Conservation (phyloP, 2,113 vertebrate genomes). For the Corynorhinus townsendii region DNA sequence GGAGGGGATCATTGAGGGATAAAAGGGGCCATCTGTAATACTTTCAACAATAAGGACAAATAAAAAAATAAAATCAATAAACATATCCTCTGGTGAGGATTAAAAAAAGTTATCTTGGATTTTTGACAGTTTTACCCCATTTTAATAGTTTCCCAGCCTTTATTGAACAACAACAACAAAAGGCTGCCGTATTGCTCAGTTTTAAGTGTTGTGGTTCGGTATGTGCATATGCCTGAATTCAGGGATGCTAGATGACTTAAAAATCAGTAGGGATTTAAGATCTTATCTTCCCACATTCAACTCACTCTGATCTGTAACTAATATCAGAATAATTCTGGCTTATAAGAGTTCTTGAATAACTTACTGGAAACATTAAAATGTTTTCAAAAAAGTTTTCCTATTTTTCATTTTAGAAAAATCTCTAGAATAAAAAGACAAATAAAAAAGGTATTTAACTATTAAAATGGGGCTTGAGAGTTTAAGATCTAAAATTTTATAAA, state of each 20-base stretch:
- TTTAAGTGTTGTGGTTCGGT: background rate
- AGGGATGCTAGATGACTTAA: background rate
- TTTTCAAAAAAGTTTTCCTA: background rate
- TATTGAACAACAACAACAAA: no score
- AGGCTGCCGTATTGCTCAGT: background rate
- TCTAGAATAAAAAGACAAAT: background rate
- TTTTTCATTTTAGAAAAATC: background rate
- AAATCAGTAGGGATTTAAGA: background rate
- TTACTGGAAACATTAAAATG: background rate
- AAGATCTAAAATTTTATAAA: background rate
- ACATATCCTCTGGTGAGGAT: no score
- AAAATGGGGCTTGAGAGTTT: background rate
- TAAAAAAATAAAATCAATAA: no score
- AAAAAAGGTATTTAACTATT: background rate
- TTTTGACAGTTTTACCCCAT: no score
- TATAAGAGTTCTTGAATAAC: background rate
- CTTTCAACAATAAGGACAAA: no score
- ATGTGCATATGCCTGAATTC: background rate
- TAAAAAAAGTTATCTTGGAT: no score
- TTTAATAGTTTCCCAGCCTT: no score
- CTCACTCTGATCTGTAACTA: background rate
- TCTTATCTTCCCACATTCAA: background rate
- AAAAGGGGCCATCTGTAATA: no score
- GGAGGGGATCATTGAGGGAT: no score
- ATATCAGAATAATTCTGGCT: background rate